A percentile compares a stretch with the other conserved stretches of the same genome.
Evolutionary conservation across 2,888 invertebrate genomes (phyloP).

Genomic region (Rotaria magnacalcarata): DNA sequence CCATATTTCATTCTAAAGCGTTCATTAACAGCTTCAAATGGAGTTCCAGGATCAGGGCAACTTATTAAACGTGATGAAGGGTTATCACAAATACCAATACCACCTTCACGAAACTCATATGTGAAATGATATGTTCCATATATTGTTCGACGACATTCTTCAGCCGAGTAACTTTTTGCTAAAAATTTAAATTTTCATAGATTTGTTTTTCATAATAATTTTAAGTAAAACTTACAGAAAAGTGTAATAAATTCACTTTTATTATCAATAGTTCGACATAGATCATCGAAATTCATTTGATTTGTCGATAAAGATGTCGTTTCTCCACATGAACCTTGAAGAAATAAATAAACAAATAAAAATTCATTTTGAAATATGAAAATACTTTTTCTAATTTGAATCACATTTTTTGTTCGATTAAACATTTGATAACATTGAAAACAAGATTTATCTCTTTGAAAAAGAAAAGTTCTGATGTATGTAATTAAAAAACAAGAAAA

Average conservation of each 20-base stretch:
- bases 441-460: constrained; percentile 30
- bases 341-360: no score
- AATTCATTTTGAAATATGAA: background rate
- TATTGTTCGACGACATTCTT: constrained; percentile 45
- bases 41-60: constrained; percentile 45
- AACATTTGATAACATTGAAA: constrained; percentile 45
- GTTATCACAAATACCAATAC: constrained; percentile 44
- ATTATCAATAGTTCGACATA: constrained; percentile 40
- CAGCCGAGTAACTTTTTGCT: constrained; percentile 37
- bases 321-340: background rate
- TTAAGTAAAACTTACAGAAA: constrained; percentile 35
- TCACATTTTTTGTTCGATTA: constrained; percentile 41
- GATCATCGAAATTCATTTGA: constrained; percentile 39
- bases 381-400: constrained; percentile 39
- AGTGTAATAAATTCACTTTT: constrained; percentile 41
- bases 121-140: constrained; percentile 46
- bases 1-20: constrained; percentile 45
- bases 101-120: constrained; percentile 45
- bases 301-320: constrained; percentile 1
- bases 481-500: background rate
- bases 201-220: no score
- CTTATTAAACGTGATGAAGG: constrained; percentile 38
- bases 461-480: background rate
- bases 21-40: constrained; percentile 44
- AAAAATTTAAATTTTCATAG: background rate